Conservation (phyloP, 2,888 invertebrate species). For the Scaptomyza polygonia region DNA sequence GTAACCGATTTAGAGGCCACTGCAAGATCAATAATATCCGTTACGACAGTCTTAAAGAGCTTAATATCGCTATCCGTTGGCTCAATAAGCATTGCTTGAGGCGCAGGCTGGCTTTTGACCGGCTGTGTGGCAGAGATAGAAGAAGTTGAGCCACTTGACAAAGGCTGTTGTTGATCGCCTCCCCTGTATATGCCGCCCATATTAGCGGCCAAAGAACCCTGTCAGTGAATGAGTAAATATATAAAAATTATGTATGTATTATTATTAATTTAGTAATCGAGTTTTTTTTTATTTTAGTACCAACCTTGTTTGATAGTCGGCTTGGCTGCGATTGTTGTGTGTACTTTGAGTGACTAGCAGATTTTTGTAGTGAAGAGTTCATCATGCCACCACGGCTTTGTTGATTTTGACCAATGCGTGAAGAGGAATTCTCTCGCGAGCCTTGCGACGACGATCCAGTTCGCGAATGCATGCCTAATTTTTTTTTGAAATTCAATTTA, state of each 20-base stretch:
- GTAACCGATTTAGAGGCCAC: constrained; percentile 65
- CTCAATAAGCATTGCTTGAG: constrained; percentile 70
- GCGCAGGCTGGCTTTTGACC: constrained; percentile 39
- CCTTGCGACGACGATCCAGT: constrained; percentile 87
- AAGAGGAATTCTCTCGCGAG: constrained; percentile 84
- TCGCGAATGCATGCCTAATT: constrained; percentile 85
- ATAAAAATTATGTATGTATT: no score
- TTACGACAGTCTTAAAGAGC: constrained; percentile 70
- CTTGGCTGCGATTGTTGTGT: constrained; percentile 76
- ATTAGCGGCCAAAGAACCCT: constrained; percentile 30
- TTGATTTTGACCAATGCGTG: constrained; percentile 72
- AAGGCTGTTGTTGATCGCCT: constrained; percentile 34
- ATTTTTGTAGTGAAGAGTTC: constrained; percentile 80
- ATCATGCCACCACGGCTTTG: constrained; percentile 68
- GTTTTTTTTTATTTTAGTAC: not conserved
- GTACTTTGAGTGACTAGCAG: constrained; percentile 83
- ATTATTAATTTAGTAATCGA: no score
- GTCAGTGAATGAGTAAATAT: not conserved
- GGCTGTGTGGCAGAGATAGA: constrained; percentile 22
- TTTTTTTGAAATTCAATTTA: not conserved
- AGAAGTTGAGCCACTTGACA: constrained; percentile 25
- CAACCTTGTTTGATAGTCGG: constrained; percentile 75
- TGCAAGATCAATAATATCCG: constrained; percentile 78
- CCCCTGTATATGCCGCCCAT: constrained; percentile 48
- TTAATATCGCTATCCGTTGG: constrained; percentile 64